Evolutionary conservation across 2,797 vertebrate genomes (phyloP).

Genomic region (Orestias chungarensis): DNA sequence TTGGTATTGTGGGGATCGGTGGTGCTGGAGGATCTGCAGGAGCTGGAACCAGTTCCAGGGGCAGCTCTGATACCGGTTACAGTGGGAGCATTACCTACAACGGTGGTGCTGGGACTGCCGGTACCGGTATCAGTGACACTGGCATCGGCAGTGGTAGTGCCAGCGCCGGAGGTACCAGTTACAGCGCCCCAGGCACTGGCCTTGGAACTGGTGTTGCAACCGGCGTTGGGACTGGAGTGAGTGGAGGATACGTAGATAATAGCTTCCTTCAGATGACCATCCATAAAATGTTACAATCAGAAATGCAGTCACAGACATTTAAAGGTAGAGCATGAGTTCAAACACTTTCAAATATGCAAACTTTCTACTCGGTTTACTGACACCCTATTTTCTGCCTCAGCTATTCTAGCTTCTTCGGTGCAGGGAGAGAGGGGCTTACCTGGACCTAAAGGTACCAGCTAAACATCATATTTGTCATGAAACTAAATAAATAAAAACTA

Average conservation of each 20-base stretch:
- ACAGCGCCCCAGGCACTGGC: not conserved
- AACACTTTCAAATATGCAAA: conserved; percentile 22
- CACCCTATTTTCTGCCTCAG: conserved; percentile 53
- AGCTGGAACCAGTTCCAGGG: not conserved
- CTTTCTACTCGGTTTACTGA: conserved; percentile 1
- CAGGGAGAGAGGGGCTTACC: conserved; percentile 76
- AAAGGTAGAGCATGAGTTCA: conserved; percentile 77
- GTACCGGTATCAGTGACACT: not conserved
- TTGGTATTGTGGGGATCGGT: not conserved
- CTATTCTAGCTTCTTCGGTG: conserved; percentile 55
- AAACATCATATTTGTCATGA: not conserved
- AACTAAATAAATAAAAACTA: not conserved
- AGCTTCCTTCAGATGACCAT: conserved; percentile 68
- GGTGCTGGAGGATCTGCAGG: not conserved
- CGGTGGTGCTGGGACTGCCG: not conserved
- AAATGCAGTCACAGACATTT: conserved; percentile 82
- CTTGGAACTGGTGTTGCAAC: not conserved
- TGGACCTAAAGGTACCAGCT: conserved; percentile 88
- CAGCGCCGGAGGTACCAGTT: not conserved
- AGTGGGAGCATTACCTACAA: not conserved
- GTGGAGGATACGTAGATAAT: conserved; percentile 41
- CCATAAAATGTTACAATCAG: conserved; percentile 79
- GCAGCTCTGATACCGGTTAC: not conserved
- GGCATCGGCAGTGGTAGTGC: not conserved
- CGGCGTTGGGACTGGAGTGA: conserved; percentile 11